Percentiles rank a stretch among this genome's conserved stretches.
Evolutionary conservation across 2,797 vertebrate genomes (phyloP).

Genomic region (Apodemus agrarius): DNA sequence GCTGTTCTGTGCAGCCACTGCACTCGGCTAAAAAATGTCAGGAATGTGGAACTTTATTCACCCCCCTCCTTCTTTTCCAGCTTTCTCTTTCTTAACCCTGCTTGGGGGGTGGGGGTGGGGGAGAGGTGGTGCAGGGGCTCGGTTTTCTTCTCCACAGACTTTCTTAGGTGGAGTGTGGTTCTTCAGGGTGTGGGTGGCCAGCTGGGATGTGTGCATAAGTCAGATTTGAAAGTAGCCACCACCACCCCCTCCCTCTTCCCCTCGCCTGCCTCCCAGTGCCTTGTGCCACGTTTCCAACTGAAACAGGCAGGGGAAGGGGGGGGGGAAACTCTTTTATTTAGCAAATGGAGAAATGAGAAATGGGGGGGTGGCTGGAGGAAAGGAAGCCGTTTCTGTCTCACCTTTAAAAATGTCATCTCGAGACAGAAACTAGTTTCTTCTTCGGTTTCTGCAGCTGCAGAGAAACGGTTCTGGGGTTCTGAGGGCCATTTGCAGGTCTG

Average conservation of each 20-base stretch:
- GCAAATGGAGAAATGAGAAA: slow-evolving; percentile 48
- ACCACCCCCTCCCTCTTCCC: slow-evolving; percentile 44
- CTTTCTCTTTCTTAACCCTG: slow-evolving; percentile 72
- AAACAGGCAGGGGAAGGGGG: slow-evolving; percentile 77
- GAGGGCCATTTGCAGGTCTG: not conserved
- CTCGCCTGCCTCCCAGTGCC: slow-evolving; percentile 83
- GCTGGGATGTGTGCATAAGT: slow-evolving; percentile 3
- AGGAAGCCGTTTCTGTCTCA: slow-evolving; percentile 38
- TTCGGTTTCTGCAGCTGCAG: not conserved
- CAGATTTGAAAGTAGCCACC: slow-evolving; percentile 53
- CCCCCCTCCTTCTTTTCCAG: slow-evolving; percentile 77
- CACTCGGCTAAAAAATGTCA: slow-evolving; percentile 82
- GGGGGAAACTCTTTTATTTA: slow-evolving; percentile 68
- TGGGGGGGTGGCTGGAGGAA: not conserved
- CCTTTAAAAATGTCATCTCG: slow-evolving; percentile 57
- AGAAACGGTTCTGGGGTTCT: slow-evolving; percentile 34
- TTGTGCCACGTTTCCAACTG: slow-evolving; percentile 94
- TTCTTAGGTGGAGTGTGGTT: slow-evolving; percentile 38
- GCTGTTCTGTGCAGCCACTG: slow-evolving; percentile 67
- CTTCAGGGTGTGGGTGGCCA: not conserved
- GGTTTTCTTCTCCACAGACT: slow-evolving; percentile 53
- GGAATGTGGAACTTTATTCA: slow-evolving; percentile 81
- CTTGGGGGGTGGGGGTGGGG: no score
- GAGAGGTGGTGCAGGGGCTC: slow-evolving; percentile 62
- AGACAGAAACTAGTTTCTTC: slow-evolving; percentile 41